Percentiles rank a stretch among this genome's conserved stretches.
Evolutionary conservation across 2,888 invertebrate genomes (phyloP).

Genomic region (Idaea biselata): DNA sequence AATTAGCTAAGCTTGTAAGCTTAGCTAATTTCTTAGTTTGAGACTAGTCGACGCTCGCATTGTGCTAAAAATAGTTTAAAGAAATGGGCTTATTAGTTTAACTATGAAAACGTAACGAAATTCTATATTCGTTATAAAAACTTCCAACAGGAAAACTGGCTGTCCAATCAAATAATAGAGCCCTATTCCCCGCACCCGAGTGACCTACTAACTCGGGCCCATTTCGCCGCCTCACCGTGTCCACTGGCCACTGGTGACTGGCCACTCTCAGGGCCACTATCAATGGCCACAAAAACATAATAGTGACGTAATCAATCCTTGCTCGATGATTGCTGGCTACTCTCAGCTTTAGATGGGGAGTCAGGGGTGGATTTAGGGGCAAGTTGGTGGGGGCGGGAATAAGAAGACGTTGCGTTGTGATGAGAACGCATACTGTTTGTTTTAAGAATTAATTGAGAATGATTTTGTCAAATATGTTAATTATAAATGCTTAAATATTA

Average conservation of each 20-base stretch:
- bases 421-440: background rate
- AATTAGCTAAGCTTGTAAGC: too few species aligned
- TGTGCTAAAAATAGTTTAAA: too few species aligned
- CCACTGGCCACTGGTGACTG: background rate
- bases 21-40: too few species aligned
- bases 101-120: too few species aligned
- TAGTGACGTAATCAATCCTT: constrained; percentile 40
- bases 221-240: background rate
- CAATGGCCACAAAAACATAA: constrained; percentile 41
- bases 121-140: background rate
- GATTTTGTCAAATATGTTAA: background rate
- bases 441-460: background rate
- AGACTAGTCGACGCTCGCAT: too few species aligned
- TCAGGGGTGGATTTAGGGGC: constrained; percentile 6
- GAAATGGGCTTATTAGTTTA: too few species aligned
- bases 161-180: background rate
- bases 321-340: constrained; percentile 42
- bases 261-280: background rate
- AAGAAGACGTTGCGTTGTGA: background rate
- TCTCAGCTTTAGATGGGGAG: constrained; percentile 25
- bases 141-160: background rate
- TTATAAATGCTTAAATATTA: too few species aligned
- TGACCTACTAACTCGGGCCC: background rate
- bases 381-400: background rate
- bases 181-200: background rate